A percentile compares a stretch with the other conserved stretches of the same genome.
phyloP scores from a whole-genome alignment of 2,888 invertebrate species.

The Noctuana brunneofusca region DNA sequence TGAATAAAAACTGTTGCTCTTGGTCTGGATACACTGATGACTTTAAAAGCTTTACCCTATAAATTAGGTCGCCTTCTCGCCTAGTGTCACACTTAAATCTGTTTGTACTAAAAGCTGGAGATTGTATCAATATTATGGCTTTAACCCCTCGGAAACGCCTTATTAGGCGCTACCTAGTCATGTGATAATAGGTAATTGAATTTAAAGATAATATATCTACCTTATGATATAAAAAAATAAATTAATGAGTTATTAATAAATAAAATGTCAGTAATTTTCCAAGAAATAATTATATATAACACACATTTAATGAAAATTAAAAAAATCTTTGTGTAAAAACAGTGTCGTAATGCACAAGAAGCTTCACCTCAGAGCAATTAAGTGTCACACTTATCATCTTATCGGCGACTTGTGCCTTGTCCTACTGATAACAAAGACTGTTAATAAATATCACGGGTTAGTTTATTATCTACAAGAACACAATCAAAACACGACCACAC shows the following conservation, averaged over 20 bases:
- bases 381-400: constrained; percentile 65
- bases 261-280: constrained; percentile 20
- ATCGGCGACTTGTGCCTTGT: constrained; percentile 61
- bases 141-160: neutral
- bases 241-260: neutral
- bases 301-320: constrained; percentile 32
- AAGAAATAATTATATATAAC: too few relatives aligned
- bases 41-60: constrained; percentile 27
- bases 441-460: constrained; percentile 52
- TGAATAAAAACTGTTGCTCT: neutral
- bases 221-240: too few relatives aligned
- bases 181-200: neutral
- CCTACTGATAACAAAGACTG: constrained; percentile 62
- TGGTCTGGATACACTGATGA: neutral
- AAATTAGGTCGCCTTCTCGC: constrained; percentile 28
- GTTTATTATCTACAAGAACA: constrained; percentile 38
- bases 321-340: constrained; percentile 40
- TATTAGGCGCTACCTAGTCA: neutral
- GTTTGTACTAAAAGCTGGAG: constrained; percentile 20
- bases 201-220: neutral
- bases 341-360: constrained; percentile 48
- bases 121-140: constrained; percentile 3
- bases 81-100: constrained; percentile 19
- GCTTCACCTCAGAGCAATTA: constrained; percentile 67
- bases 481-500: constrained; percentile 20